Base-by-base conservation (phyloP, 2,797 vertebrate genomes). In the Lutjanus argentimaculatus region DNA sequence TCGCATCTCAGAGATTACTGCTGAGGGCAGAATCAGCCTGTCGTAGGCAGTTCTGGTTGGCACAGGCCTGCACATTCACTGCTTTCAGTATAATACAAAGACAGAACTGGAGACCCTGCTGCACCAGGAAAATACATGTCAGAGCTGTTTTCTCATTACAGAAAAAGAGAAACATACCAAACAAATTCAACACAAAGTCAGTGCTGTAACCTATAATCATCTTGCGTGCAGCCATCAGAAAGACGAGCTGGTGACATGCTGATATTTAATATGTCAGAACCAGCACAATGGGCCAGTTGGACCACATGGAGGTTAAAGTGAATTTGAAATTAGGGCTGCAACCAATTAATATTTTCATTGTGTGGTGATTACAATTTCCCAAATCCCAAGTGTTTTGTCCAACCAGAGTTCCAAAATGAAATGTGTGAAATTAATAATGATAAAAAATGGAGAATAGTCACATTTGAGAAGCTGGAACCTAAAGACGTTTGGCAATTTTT, bases 1-100 rank as follows among this genome's bases (percentile, higher is more conserved):
- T 57, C 9, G 25, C 43, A 58, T 65, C 58, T 52, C 21, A 69
- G 45, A 58, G 45, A 75, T 70, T 22, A 52, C 45, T 56, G 57
- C 42, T 16, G 6, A 10, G 36, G 45, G 30, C 66, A 64, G 46
- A 65, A 30, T 46, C 42, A 45, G 61, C 14, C 55, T 43, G 36
- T 72, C 9, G 11, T 68, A 43, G 59, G 64, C 69, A 75, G 55
- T 40, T 46, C 59, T 59, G 19, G 9, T 11, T 72, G 49, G 45
- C 48, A 40, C 13, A 56, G 63, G 40, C 19, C 40, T 70, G 55
- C 25, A 15, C 70, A 68, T 56, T 61, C 52, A 25, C 22, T 46
- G 36, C 49, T 52, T 52, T 75, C 36, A 70, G 30, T 48, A 7
- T 15, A 56, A 67, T 4, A 55, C 49, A 70, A 46, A 67, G 21